Conservation (phyloP, 2,797 vertebrate species). For the Kryptolebias ocellatus region DNA sequence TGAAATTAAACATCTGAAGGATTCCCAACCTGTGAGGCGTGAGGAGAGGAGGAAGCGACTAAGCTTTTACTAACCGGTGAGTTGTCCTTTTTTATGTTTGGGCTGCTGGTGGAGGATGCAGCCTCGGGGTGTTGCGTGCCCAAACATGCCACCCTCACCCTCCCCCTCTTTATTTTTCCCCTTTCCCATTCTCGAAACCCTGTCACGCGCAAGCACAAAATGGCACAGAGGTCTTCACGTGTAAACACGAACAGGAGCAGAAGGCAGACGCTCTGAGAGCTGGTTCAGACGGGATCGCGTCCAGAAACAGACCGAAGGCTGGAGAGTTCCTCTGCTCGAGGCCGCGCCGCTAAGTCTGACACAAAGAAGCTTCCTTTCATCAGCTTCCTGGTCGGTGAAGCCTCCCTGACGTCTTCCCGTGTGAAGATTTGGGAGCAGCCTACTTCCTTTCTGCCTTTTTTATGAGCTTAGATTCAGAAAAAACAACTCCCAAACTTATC, state of each 20-base stretch:
- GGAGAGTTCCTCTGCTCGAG: not conserved
- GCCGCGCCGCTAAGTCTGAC: not conserved
- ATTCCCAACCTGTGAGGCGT: too few relatives aligned
- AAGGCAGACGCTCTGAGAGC: not conserved
- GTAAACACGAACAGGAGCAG: conserved; percentile 13
- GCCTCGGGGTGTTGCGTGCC: conserved; percentile 45
- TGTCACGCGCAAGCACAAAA: conserved; percentile 9
- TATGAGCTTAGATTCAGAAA: not conserved
- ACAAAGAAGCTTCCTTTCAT: conserved; percentile 19
- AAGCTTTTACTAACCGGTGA: conserved; percentile 33
- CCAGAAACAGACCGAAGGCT: not conserved
- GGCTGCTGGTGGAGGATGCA: not conserved
- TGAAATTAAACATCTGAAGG: too few relatives aligned
- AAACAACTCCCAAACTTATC: not conserved
- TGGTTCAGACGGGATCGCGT: not conserved
- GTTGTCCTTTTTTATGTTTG: conserved; percentile 18
- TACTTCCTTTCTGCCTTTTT: conserved; percentile 44
- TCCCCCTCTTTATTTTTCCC: not conserved
- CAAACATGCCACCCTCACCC: conserved; percentile 48
- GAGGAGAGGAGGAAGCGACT: conserved; percentile 21
- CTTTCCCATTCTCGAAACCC: not conserved
- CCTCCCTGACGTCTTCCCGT: conserved; percentile 53
- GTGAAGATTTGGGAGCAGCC: conserved; percentile 30
- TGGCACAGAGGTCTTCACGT: conserved; percentile 2
- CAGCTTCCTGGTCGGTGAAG: conserved; percentile 61